Percentiles rank a stretch among this genome's conserved stretches.
These are phyloP conservation scores for Drosophila neotestacea DNA, from an alignment of 2,888 invertebrate species.

Conservation along the genomic window DNA sequence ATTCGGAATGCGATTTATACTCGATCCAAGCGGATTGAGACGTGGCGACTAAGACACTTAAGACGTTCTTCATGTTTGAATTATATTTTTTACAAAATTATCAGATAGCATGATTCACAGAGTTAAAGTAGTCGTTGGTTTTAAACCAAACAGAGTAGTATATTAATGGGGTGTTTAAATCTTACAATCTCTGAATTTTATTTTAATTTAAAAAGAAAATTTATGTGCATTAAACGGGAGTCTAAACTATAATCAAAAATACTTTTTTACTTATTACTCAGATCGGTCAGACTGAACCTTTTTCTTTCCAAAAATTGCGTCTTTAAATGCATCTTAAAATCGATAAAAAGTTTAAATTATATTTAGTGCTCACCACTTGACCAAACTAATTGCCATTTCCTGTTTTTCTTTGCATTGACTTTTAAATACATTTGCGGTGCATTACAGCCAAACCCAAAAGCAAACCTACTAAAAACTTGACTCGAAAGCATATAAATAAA, in stretches of 20 bases:
- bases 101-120: conserved; percentile 21
- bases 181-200: background rate
- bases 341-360: conserved; percentile 8
- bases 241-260: no score
- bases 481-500: conserved; percentile 55
- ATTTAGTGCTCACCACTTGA: conserved; percentile 32
- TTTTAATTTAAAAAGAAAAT: background rate
- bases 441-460: conserved; percentile 16
- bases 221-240: background rate
- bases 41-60: conserved; percentile 57
- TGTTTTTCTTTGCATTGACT: conserved; percentile 34
- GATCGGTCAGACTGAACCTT: no score
- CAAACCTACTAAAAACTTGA: conserved; percentile 38
- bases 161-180: background rate
- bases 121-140: conserved; percentile 37
- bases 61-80: conserved; percentile 25
- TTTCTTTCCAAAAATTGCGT: background rate
- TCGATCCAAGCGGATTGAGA: conserved; percentile 82
- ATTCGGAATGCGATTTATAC: conserved; percentile 82
- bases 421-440: conserved; percentile 43
- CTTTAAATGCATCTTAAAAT: background rate
- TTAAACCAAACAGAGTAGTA: conserved; percentile 16
- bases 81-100: conserved; percentile 54
- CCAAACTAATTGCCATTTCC: conserved; percentile 52
- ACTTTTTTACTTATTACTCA: no score